phyloP scores from a whole-genome alignment of 2,888 invertebrate genomes.

The Hofmannophila pseudospretella region DNA sequence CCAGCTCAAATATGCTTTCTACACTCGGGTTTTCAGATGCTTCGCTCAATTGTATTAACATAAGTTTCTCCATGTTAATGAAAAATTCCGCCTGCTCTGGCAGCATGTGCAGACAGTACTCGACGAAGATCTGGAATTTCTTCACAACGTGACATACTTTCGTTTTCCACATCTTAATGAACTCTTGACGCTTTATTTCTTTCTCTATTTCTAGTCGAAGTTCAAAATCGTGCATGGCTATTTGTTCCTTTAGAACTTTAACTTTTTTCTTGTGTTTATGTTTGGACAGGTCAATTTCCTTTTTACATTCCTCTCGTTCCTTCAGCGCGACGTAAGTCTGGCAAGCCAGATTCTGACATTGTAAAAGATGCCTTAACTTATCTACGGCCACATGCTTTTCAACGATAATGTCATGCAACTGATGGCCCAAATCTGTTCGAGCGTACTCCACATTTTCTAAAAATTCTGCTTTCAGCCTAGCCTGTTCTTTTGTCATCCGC shows the following conservation, averaged over 20 bases:
- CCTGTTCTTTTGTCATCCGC: slow-evolving; percentile 38
- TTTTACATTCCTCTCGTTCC: slow-evolving; percentile 50
- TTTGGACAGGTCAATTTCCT: slow-evolving; percentile 37
- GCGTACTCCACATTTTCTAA: slow-evolving; percentile 32
- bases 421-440: slow-evolving; percentile 25
- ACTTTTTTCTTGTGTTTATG: slow-evolving; percentile 45
- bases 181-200: slow-evolving; percentile 36
- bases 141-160: slow-evolving; percentile 62
- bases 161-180: slow-evolving; percentile 48
- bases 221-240: slow-evolving; percentile 43
- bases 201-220: slow-evolving; percentile 40
- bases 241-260: slow-evolving; percentile 34
- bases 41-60: slow-evolving; percentile 56
- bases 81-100: slow-evolving; percentile 67
- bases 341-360: slow-evolving; percentile 62
- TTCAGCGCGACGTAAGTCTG: slow-evolving; percentile 61
- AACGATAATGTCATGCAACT: slow-evolving; percentile 50
- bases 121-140: slow-evolving; percentile 56
- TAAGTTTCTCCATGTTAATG: slow-evolving; percentile 59
- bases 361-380: slow-evolving; percentile 46
- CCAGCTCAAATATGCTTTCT: slow-evolving; percentile 46
- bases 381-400: slow-evolving; percentile 58
- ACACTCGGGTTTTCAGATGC: slow-evolving; percentile 40
- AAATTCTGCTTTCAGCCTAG: slow-evolving; percentile 39
- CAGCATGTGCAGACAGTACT: slow-evolving; percentile 48